phyloP scores from a whole-genome alignment of 2,113 vertebrate species.

The Mus spicilegus region DNA sequence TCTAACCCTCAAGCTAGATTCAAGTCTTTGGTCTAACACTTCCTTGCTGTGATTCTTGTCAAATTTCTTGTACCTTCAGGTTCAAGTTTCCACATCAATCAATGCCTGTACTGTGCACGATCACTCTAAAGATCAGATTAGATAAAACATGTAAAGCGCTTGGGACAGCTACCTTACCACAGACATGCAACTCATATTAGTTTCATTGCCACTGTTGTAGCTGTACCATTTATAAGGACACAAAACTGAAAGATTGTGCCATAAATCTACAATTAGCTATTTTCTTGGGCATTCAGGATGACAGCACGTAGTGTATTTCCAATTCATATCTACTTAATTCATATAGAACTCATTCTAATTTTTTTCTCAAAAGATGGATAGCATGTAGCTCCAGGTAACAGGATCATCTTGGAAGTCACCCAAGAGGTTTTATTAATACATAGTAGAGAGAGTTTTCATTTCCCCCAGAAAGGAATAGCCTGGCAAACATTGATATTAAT shows the following conservation, averaged over 20 bases:
- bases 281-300: background rate
- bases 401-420: slow-evolving; percentile 22
- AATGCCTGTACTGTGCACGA: background rate
- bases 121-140: background rate
- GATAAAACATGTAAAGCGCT: background rate
- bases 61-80: background rate
- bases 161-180: background rate
- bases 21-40: background rate
- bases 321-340: slow-evolving; percentile 39
- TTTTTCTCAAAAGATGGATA: slow-evolving; percentile 35
- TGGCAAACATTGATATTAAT: background rate
- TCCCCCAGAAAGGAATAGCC: background rate
- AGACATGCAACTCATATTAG: background rate
- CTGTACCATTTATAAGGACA: background rate
- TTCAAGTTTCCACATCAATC: background rate
- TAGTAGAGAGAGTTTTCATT: slow-evolving; percentile 23
- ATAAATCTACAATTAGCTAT: background rate
- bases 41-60: background rate
- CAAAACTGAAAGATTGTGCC: background rate
- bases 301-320: background rate
- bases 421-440: slow-evolving; percentile 47
- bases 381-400: background rate
- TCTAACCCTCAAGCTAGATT: background rate
- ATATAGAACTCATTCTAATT: slow-evolving; percentile 21
- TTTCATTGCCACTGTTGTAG: background rate